Evolutionary conservation across 2,888 invertebrate genomes (phyloP).

Genomic region (Acleris sparsana): DNA sequence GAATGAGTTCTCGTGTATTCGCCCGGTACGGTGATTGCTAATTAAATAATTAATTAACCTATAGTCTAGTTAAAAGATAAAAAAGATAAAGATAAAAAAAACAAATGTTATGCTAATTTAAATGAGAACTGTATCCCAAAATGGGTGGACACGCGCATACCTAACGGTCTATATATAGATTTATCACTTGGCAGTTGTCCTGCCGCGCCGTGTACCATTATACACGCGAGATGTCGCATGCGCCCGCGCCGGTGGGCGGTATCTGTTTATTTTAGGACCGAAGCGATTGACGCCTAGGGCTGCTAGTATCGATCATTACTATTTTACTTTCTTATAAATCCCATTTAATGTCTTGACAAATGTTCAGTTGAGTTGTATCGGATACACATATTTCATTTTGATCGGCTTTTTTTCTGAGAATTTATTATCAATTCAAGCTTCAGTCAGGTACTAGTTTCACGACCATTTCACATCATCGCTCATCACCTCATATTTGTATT

Average conservation of each 20-base stretch:
- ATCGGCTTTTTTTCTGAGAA: no score
- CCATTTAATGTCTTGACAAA: no score
- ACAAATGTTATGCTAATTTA: conserved; percentile 57
- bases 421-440: no score
- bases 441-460: no score
- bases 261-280: conserved; percentile 55
- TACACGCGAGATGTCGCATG: conserved; percentile 65
- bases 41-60: no score
- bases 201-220: conserved; percentile 50
- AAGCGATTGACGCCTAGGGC: conserved; percentile 42
- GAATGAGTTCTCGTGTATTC: conserved; percentile 26
- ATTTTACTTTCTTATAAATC: neutral
- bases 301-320: conserved; percentile 47
- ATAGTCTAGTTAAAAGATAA: no score
- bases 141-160: conserved; percentile 77
- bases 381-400: no score
- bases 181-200: conserved; percentile 78
- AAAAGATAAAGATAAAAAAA: no score
- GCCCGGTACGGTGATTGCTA: no score
- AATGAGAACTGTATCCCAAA: conserved; percentile 67
- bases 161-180: conserved; percentile 68
- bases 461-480: no score
- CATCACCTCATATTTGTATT: no score
- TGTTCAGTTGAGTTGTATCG: no score
- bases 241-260: conserved; percentile 46